Conservation (phyloP, 2,888 invertebrate genomes). For the Julus scanicus region DNA sequence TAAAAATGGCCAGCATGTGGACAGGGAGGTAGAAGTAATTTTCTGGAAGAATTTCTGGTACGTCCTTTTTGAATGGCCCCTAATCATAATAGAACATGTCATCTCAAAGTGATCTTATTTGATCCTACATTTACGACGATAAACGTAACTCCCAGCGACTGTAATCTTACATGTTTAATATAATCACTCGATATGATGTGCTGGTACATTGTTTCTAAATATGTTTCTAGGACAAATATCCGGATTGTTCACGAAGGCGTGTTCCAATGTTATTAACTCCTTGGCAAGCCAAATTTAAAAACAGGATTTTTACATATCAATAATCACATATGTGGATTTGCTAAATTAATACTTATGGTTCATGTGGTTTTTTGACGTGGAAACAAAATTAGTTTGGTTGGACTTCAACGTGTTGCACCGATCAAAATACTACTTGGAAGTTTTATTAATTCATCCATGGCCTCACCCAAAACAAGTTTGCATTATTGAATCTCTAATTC, state of each 20-base stretch:
- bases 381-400: too few species aligned
- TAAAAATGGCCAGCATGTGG: too few species aligned
- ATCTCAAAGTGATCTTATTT: too few species aligned
- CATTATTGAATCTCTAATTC: not conserved
- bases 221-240: not conserved
- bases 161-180: too few species aligned
- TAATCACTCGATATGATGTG: too few species aligned
- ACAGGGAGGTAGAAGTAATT: too few species aligned
- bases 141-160: too few species aligned
- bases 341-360: not conserved
- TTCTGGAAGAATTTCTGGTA: too few species aligned
- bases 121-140: too few species aligned
- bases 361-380: not conserved
- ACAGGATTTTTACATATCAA: not conserved
- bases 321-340: not conserved
- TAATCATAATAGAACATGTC: too few species aligned
- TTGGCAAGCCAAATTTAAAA: not conserved
- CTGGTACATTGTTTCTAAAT: not conserved
- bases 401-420: too few species aligned
- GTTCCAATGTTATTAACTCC: not conserved
- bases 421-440: not conserved
- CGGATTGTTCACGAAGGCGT: not conserved
- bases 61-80: too few species aligned
- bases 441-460: not conserved
- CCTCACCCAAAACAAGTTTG: conserved; percentile 1